A percentile compares a stretch with the other conserved stretches of the same genome.
Evolutionary conservation across 2,888 invertebrate genomes (phyloP).

Genomic region (Nemurella pictetii): DNA sequence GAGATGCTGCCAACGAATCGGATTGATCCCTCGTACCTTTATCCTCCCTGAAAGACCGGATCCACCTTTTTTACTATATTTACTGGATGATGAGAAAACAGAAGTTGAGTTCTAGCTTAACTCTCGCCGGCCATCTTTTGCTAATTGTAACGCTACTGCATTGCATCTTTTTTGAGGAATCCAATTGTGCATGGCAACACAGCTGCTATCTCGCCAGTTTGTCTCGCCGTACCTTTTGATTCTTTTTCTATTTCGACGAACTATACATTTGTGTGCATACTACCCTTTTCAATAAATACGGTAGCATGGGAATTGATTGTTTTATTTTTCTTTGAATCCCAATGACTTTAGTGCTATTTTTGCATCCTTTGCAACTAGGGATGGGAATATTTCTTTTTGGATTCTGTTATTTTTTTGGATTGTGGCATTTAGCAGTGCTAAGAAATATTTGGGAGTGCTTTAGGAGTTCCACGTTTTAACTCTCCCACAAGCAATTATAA

Average conservation of each 20-base stretch:
- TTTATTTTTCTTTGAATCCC: no score
- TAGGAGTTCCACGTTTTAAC: no score
- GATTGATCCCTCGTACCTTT: neutral
- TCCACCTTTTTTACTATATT: neutral
- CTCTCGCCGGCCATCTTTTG: neutral
- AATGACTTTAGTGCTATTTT: no score
- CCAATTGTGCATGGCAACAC: neutral
- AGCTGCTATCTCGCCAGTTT: neutral
- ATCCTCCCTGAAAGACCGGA: neutral
- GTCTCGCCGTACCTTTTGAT: neutral
- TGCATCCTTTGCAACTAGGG: no score
- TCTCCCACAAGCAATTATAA: no score
- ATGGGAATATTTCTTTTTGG: no score
- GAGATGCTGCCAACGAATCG: constrained; percentile 3
- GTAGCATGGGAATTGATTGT: neutral
- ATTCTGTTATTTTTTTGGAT: no score
- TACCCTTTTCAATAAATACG: neutral
- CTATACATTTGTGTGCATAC: neutral
- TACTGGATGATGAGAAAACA: neutral
- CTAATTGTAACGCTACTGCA: neutral
- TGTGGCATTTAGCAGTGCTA: no score
- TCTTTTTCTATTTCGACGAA: neutral
- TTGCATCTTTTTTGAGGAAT: neutral
- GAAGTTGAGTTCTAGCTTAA: neutral
- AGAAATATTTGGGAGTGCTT: no score